phyloP scores from a whole-genome alignment of 2,888 invertebrate genomes.

The Clanis bilineata region DNA sequence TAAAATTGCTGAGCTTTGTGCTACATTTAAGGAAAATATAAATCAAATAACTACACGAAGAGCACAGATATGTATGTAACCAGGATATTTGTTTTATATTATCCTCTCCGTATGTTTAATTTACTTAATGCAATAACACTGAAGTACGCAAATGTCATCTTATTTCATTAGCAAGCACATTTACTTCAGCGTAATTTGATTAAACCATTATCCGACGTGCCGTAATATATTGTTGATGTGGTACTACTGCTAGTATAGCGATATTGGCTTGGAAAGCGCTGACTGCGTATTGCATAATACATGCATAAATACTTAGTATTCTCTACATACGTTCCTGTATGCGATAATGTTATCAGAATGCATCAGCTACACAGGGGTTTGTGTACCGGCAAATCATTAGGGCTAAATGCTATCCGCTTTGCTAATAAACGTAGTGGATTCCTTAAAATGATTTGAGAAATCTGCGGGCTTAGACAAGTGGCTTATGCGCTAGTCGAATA shows the following conservation, averaged over 20 bases:
- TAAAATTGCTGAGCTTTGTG: too few species aligned
- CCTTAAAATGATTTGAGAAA: too few species aligned
- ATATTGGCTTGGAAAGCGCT: neutral
- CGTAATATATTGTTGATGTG: neutral
- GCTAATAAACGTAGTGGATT: neutral
- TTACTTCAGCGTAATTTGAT: constrained; percentile 8
- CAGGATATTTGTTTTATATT: neutral
- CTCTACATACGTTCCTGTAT: neutral
- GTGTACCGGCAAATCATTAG: neutral
- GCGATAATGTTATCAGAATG: constrained; percentile 8
- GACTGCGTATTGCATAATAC: constrained; percentile 6
- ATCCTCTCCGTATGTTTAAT: neutral
- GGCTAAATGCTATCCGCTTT: neutral
- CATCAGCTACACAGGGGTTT: neutral
- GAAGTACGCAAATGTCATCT: neutral
- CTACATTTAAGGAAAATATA: neutral
- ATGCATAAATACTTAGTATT: constrained; percentile 2
- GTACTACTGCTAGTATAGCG: neutral
- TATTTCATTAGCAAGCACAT: constrained; percentile 5
- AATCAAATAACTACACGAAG: neutral
- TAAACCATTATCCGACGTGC: neutral
- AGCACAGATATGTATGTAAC: too few species aligned
- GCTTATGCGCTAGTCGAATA: too few species aligned
- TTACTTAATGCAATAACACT: neutral
- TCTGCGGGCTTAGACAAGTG: too few species aligned